phyloP scores from a whole-genome alignment of 2,797 vertebrate species.

The Dromococcyx pavoninus region DNA sequence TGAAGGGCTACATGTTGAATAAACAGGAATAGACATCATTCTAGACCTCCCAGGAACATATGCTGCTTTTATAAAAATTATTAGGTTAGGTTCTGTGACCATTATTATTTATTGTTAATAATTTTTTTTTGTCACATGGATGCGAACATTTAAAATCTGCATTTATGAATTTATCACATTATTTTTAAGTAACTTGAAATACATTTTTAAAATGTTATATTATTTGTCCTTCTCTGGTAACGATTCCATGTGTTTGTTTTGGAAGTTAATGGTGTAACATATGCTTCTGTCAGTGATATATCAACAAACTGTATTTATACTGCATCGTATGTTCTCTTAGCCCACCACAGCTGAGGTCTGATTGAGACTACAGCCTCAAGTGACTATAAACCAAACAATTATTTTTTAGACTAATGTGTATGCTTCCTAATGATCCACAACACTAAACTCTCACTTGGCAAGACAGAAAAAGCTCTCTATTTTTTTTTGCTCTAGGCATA shows the following conservation, averaged over 20 bases:
- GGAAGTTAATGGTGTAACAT: slow-evolving; percentile 44
- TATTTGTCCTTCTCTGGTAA: slow-evolving; percentile 36
- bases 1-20: neutral
- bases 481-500: slow-evolving; percentile 42
- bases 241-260: slow-evolving; percentile 58
- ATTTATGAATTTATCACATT: neutral
- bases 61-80: neutral
- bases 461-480: slow-evolving; percentile 14
- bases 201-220: neutral
- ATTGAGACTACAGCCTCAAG: slow-evolving; percentile 63
- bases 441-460: slow-evolving; percentile 67
- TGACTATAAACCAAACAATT: slow-evolving; percentile 76
- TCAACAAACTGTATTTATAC: slow-evolving; percentile 55
- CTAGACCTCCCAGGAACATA: neutral
- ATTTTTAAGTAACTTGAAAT: slow-evolving; percentile 12
- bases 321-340: slow-evolving; percentile 4
- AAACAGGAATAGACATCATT: neutral
- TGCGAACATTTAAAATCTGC: neutral
- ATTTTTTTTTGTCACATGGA: neutral
- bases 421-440: slow-evolving; percentile 76
- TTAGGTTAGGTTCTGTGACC: neutral
- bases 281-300: slow-evolving; percentile 60
- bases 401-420: slow-evolving; percentile 70
- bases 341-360: slow-evolving; percentile 61
- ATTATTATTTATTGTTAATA: neutral